Base-by-base conservation (phyloP, 2,113 vertebrate species). In the Carollia perspicillata region DNA sequence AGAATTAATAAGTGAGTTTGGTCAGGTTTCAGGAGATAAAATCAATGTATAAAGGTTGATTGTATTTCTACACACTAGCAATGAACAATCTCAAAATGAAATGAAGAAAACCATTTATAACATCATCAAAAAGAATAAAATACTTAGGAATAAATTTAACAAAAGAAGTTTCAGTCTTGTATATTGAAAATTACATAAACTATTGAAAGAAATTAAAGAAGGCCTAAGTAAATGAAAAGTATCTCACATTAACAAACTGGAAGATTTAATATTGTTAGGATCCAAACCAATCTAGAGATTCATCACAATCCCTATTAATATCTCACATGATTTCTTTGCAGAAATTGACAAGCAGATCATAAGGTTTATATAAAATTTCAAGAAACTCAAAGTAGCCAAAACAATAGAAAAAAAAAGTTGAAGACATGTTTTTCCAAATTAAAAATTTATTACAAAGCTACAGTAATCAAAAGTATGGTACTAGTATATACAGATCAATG, bases 201-300 rank as follows among this genome's bases (percentile, higher is more conserved):
- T 37, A 16, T 37, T 75, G 68, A 72, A 68, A 97, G 20, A 96
- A 83, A 79, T 74, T 30, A 74, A 92, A 71, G 22, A 68, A 91
- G 53, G 78, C 17, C 6, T 83, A 83, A 85, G n/a, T 75, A 42
- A 95, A 68, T 44, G 37, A 51, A 40, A 89, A 72, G 53, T 17
- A 84, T 72, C 9, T 20, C 4, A 81, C 55, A 17, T 60, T 94
- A 18, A 84, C 44, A 33, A 71, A 75, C 6, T 42, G 14, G 86
- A 68, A 89, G 55, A 33, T 78, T 85, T 80, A 71, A 53, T 91
- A 78, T 51, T 87, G 3, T 35, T 49, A 58, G 88, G 33, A 81
- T 47, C 22, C 63, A 77, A 85, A 58, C 16, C 35, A 18, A 80
- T 51, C 11, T 53, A 80, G 23, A 83, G 37, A 66, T 72, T 85